These are phyloP conservation scores for Cheilinus undulatus DNA, from an alignment of 2,113 vertebrate species.

Conservation along the genomic window DNA sequence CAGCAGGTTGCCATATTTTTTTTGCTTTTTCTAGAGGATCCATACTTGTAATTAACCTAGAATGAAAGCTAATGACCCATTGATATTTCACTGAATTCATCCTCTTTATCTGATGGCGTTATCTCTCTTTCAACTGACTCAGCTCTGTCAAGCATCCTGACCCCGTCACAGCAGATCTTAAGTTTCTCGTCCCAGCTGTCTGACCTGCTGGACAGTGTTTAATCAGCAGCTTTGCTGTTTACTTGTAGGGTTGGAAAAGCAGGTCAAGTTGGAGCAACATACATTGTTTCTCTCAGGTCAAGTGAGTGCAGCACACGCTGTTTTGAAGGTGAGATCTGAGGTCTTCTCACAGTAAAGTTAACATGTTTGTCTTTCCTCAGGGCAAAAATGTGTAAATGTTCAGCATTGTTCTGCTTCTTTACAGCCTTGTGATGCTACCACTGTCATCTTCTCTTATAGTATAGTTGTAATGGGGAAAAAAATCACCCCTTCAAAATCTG, in stretches of 20 bases:
- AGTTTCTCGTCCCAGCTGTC: neutral
- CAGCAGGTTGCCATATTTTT: too few species aligned
- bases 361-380: neutral
- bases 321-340: neutral
- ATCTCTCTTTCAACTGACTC: neutral
- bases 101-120: slow-evolving; percentile 2
- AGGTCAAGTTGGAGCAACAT: neutral
- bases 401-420: neutral
- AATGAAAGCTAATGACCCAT: neutral
- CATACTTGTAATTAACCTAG: neutral
- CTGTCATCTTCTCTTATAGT: too few species aligned
- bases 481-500: too few species aligned
- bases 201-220: neutral
- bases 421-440: too few species aligned
- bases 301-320: neutral
- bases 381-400: neutral
- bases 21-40: too few species aligned
- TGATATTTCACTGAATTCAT: neutral
- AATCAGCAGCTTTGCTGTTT: neutral
- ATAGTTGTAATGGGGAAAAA: too few species aligned
- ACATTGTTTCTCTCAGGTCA: neutral
- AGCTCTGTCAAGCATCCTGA: neutral
- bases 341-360: neutral
- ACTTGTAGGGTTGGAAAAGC: neutral
- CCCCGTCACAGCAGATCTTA: neutral